These are phyloP conservation scores for Drosophila monieri DNA, from an alignment of 2,888 invertebrate species.

Conservation along the genomic window DNA sequence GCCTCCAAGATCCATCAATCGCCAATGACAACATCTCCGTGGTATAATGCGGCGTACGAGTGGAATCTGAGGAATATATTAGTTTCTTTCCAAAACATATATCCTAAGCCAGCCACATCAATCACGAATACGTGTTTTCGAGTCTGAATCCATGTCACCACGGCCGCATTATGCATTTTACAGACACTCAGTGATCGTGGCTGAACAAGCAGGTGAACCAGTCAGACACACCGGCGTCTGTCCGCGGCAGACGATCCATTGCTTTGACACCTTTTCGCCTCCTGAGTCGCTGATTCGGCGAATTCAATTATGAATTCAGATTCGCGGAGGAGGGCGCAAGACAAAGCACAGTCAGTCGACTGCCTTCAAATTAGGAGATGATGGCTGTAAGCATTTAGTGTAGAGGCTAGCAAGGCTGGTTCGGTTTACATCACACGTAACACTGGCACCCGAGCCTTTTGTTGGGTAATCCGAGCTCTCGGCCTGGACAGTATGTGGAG, in stretches of 20 bases:
- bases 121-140: not conserved
- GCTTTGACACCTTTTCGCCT: constrained; percentile 5
- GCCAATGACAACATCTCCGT: not conserved
- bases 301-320: constrained; percentile 11
- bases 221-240: constrained; percentile 9
- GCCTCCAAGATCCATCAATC: not conserved
- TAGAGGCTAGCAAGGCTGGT: not conserved
- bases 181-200: constrained; percentile 1
- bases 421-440: constrained; percentile 31
- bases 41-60: not conserved
- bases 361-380: constrained; percentile 1
- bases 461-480: constrained; percentile 19
- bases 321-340: not conserved
- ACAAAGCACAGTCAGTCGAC: not conserved
- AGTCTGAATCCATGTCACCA: constrained; percentile 3
- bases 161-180: constrained; percentile 3
- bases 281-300: not conserved
- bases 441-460: not conserved
- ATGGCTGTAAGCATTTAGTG: not conserved
- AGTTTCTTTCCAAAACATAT: not conserved
- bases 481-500: constrained; percentile 28
- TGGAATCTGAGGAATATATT: not conserved
- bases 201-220: not conserved
- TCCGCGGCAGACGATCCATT: constrained; percentile 3
- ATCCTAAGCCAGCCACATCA: not conserved